Percentiles rank a stretch among this genome's conserved stretches.
phyloP scores from a whole-genome alignment of 2,888 invertebrate genomes.

The Nycteola revayana region DNA sequence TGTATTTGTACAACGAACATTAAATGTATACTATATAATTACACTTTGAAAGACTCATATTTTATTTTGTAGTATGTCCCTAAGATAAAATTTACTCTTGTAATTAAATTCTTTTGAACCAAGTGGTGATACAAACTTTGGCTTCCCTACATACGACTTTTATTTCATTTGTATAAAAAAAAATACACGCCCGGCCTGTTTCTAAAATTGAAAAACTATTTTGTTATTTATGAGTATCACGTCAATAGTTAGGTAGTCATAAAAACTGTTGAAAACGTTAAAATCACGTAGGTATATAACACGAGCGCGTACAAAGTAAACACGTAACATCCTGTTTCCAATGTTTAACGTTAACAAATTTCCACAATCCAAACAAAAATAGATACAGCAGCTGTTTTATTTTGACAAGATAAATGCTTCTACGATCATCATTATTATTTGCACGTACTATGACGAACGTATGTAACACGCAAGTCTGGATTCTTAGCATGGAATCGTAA shows the following conservation, averaged over 20 bases:
- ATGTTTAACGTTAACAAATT: conserved; percentile 25
- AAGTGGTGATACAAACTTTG: no score
- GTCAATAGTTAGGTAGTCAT: conserved; percentile 20
- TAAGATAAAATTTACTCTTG: no score
- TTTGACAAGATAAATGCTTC: conserved; percentile 36
- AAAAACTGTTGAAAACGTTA: conserved; percentile 28
- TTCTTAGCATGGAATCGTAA: conserved; percentile 39
- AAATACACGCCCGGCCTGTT: conserved; percentile 19
- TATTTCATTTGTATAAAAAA: no score
- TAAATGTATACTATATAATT: no score
- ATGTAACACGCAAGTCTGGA: conserved; percentile 26
- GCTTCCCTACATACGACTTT: no score
- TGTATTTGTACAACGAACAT: no score
- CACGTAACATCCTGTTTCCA: conserved; percentile 45
- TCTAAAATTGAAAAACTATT: conserved; percentile 31
- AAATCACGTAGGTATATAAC: conserved; percentile 14
- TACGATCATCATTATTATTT: conserved; percentile 18
- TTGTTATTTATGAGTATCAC: conserved; percentile 24
- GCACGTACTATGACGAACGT: conserved; percentile 33
- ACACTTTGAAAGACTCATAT: no score
- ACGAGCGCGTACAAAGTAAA: conserved; percentile 16
- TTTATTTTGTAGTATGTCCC: no score
- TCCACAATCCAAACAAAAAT: conserved; percentile 36
- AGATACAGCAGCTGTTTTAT: conserved; percentile 31
- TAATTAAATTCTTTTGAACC: no score